Conservation (phyloP, 2,113 vertebrate species). For the Pogona vitticeps region DNA sequence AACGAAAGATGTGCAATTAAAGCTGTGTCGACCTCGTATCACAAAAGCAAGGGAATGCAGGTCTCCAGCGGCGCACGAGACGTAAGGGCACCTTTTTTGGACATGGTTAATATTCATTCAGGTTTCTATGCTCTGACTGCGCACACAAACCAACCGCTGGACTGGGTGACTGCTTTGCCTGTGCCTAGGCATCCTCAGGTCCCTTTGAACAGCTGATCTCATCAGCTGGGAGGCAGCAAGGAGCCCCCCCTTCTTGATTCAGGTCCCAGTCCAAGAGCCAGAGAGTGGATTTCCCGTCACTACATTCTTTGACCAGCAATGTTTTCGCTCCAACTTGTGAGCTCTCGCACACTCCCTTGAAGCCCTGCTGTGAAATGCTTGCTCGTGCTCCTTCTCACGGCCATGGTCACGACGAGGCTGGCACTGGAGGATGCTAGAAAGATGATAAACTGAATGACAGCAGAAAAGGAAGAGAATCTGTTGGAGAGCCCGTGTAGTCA, state of each 20-base stretch:
- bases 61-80: not conserved
- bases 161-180: not conserved
- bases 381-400: conserved; percentile 20
- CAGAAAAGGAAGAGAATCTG: conserved; percentile 49
- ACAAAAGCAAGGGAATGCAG: fast-evolving
- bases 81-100: conserved; percentile 37
- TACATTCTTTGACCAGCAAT: conserved; percentile 56
- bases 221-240: conserved; percentile 27
- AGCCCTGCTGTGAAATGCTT: conserved; percentile 24
- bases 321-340: conserved; percentile 5
- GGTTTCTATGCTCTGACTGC: not conserved
- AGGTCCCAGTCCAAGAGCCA: conserved; percentile 37
- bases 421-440: conserved; percentile 30
- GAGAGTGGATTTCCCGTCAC: conserved; percentile 38
- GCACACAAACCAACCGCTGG: conserved; percentile 23
- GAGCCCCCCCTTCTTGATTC: conserved; percentile 18
- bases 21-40: conserved; percentile 29
- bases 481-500: conserved; percentile 66
- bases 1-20: conserved; percentile 39
- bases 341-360: not conserved
- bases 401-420: conserved; percentile 32
- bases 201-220: conserved; percentile 57
- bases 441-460: conserved; percentile 26
- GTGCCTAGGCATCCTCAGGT: conserved; percentile 33
- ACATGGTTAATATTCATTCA: not conserved